A percentile compares a stretch with the other conserved stretches of the same genome.
These are phyloP conservation scores for Hippocampus comes DNA, from an alignment of 2,113 vertebrate genomes.

Conservation along the genomic window DNA sequence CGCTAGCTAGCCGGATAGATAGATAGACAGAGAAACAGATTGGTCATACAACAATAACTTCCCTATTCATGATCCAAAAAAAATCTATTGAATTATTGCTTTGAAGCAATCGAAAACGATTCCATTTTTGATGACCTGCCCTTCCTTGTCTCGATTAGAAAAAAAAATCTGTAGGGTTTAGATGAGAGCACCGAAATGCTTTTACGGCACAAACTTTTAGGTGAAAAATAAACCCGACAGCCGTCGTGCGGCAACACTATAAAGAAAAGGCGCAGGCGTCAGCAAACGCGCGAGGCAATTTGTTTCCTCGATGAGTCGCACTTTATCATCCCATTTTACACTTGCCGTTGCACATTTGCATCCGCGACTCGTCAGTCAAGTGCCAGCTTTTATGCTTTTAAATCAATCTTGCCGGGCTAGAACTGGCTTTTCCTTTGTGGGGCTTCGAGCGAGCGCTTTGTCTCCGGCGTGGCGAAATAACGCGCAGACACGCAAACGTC, in stretches of 20 bases:
- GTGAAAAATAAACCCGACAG: conserved; percentile 4
- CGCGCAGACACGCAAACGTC: conserved; percentile 10
- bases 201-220: not conserved
- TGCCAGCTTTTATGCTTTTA: conserved; percentile 33
- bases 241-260: conserved; percentile 3
- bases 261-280: conserved; percentile 11
- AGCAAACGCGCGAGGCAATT: conserved; percentile 13
- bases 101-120: not conserved
- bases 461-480: conserved; percentile 36
- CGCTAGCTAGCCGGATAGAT: too few species aligned
- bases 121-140: too few species aligned
- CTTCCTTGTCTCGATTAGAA: not conserved
- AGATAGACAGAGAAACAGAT: too few species aligned
- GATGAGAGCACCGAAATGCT: not conserved
- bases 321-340: conserved; percentile 46
- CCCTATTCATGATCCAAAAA: not conserved
- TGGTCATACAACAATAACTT: too few species aligned
- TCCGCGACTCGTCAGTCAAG: conserved; percentile 28
- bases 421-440: conserved; percentile 12
- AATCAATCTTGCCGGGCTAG: conserved; percentile 47
- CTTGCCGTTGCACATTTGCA: conserved; percentile 10
- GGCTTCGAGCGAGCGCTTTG: conserved; percentile 31
- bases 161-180: not conserved
- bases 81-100: not conserved
- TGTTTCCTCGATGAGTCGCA: conserved; percentile 34